Conservation (phyloP, 2,888 invertebrate species). For the Troides aeacus region DNA sequence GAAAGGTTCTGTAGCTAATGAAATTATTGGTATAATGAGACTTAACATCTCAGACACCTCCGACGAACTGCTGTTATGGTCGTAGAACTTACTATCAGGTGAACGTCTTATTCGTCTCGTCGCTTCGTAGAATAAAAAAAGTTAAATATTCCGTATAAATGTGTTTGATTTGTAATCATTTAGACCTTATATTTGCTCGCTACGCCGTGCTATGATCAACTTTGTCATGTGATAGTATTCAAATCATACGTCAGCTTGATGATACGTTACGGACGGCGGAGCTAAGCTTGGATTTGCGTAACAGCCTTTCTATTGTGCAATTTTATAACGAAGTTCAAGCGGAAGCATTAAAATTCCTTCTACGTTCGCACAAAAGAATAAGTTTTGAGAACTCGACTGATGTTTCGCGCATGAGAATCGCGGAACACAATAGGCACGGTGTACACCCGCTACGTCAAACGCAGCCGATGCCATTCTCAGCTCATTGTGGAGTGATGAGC, state of each 20-base stretch:
- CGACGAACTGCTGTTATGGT: too few species aligned
- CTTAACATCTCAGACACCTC: too few species aligned
- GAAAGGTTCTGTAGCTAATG: too few species aligned
- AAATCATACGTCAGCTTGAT: not conserved
- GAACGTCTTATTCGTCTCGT: too few species aligned
- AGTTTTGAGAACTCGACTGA: slow-evolving; percentile 70
- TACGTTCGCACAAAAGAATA: slow-evolving; percentile 74
- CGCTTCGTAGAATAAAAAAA: too few species aligned
- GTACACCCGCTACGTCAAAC: slow-evolving; percentile 24
- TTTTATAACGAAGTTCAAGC: slow-evolving; percentile 66
- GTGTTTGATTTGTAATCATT: too few species aligned
- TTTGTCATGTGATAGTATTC: too few species aligned
- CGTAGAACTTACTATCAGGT: too few species aligned
- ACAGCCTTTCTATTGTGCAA: slow-evolving; percentile 62
- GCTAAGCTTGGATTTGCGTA: slow-evolving; percentile 44
- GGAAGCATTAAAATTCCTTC: slow-evolving; percentile 78
- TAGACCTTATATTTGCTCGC: too few species aligned
- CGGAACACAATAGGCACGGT: slow-evolving; percentile 54
- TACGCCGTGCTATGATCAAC: too few species aligned
- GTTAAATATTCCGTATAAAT: too few species aligned
- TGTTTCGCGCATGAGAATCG: slow-evolving; percentile 68
- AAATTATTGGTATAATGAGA: too few species aligned
- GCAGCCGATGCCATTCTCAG: slow-evolving; percentile 25
- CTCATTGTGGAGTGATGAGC: slow-evolving; percentile 23
- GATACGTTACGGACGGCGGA: slow-evolving; percentile 18